Evolutionary conservation across 2,888 invertebrate genomes (phyloP).

Genomic region (Sphaeridia pumilis): DNA sequence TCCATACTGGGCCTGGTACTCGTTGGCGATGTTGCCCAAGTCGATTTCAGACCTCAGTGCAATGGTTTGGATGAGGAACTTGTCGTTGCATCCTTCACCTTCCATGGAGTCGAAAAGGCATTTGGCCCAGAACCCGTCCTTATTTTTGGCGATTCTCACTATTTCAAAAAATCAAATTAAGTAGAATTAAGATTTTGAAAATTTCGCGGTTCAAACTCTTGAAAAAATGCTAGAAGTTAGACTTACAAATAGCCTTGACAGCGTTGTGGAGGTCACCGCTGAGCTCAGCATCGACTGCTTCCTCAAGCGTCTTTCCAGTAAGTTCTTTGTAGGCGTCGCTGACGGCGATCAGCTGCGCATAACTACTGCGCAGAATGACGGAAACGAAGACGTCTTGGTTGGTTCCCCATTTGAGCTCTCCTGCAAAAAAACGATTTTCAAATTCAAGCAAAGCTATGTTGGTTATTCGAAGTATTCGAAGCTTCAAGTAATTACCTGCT

Average conservation of each 20-base stretch:
- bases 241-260: constrained; percentile 35
- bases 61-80: constrained; percentile 60
- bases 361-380: constrained; percentile 41
- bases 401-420: constrained; percentile 38
- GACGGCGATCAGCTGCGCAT: constrained; percentile 38
- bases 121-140: constrained; percentile 56
- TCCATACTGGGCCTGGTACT: constrained; percentile 58
- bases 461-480: too few relatives aligned
- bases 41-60: constrained; percentile 59
- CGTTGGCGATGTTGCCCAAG: constrained; percentile 55
- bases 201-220: not conserved
- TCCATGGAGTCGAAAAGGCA: constrained; percentile 61
- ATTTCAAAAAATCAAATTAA: not conserved
- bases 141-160: constrained; percentile 37
- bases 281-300: constrained; percentile 28
- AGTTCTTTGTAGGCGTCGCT: constrained; percentile 28
- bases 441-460: too few relatives aligned
- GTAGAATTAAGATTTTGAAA: not conserved
- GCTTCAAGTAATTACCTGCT: constrained; percentile 28
- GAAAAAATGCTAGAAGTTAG: not conserved
- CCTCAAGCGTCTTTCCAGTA: constrained; percentile 28
- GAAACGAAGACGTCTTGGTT: constrained; percentile 39
- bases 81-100: constrained; percentile 62
- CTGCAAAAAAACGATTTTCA: constrained; percentile 30
- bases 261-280: constrained; percentile 30